These are phyloP conservation scores for Nesidiocoris tenuis DNA, from an alignment of 2,888 invertebrate genomes.

Conservation along the genomic window DNA sequence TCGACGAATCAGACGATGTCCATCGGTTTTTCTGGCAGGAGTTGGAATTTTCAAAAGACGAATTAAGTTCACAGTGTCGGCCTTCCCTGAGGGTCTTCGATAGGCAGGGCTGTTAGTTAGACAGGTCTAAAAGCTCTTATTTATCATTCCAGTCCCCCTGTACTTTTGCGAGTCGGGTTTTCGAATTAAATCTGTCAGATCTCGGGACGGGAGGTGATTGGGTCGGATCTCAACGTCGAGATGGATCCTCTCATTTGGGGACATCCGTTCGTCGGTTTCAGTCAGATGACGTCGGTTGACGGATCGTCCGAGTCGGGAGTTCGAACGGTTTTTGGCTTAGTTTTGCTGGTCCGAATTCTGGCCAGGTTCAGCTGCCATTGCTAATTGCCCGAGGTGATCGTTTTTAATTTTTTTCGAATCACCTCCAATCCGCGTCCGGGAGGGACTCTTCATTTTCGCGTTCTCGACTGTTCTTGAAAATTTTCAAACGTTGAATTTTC, in stretches of 20 bases:
- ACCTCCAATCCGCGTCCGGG: constrained; percentile 6
- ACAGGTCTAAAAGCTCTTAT: not conserved
- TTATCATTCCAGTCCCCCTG: not conserved
- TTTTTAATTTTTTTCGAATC: constrained; percentile 29
- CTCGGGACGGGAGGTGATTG: not conserved
- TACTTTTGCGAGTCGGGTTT: not conserved
- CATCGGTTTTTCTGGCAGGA: not conserved
- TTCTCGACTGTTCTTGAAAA: too few species aligned
- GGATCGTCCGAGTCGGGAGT: not conserved
- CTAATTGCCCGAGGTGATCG: constrained; percentile 34
- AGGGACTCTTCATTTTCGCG: too few species aligned
- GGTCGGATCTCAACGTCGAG: not conserved
- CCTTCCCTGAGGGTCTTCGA: too few species aligned
- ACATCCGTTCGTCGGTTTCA: not conserved
- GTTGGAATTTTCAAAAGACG: not conserved
- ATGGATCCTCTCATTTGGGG: too few species aligned
- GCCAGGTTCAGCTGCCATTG: not conserved
- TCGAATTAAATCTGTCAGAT: not conserved
- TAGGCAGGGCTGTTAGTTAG: not conserved
- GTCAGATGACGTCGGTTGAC: not conserved
- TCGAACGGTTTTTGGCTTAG: too few species aligned
- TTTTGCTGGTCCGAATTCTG: not conserved
- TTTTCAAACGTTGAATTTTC: too few species aligned
- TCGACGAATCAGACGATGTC: not conserved
- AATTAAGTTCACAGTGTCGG: not conserved